Base-by-base conservation (phyloP, 2,888 invertebrate species). In the Agrypnus murinus region DNA sequence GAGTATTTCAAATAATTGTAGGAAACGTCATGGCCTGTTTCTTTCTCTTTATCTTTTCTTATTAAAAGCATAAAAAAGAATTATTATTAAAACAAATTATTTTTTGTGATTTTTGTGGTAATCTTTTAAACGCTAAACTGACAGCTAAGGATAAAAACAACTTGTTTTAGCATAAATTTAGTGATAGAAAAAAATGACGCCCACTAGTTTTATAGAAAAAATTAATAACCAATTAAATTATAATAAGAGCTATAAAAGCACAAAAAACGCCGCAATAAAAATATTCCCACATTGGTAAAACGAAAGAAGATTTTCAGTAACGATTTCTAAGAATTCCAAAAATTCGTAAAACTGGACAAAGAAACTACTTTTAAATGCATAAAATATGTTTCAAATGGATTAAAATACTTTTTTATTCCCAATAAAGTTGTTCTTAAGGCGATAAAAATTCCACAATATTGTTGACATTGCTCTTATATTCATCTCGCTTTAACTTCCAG, bases 381-480 rank as follows among this genome's bases (percentile, higher is more conserved):
- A 65, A 69, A 72, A 72, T 69, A 72, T 69, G 60, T 69, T 65
- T 36, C 58, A 69, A 66, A 72, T 65, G 69, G 72, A 69, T 69
- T 72, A 69, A 72, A 72, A 72, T 58, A 63, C 55, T 72, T 69
- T 72, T 72, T 72, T 72, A 65, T 69, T 62, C 58, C 69, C 72
- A 72, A 72, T 72, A 72, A 72, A 72, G 72, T 72, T 72, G 72
- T 72, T 69, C 66, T 69, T 66, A 65, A 72, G 69, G 60, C 53
- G 69, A 62, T 62, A 65, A 69, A 72, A 72, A 69, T 63, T 65
- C 63, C 64, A 32, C 32, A 40, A 66, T 64, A 43, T 43, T 59
- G 62, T 66, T 62, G 36, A 65, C 53, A 55, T 45, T 48, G 53
- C 17, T 40, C 6, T 12, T 25, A 17, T 12, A 4, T 17, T 55